phyloP scores from a whole-genome alignment of 2,113 vertebrate genomes.

The Melospiza georgiana region DNA sequence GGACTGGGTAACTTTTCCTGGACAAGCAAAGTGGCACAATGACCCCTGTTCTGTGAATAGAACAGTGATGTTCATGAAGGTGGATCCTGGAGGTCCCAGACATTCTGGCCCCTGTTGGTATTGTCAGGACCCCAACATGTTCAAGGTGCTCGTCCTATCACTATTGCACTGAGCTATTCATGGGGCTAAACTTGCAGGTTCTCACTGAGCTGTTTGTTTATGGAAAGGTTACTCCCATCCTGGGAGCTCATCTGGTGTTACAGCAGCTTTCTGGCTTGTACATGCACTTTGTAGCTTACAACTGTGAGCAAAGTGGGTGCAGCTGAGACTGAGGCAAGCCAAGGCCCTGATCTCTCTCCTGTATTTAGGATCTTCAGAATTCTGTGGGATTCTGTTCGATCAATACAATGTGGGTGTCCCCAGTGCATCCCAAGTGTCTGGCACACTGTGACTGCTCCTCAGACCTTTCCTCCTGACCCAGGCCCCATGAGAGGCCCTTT shows the following conservation, averaged over 20 bases:
- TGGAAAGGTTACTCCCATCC: not conserved
- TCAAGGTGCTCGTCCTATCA: not conserved
- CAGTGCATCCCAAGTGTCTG: not conserved
- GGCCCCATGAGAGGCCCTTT: not conserved
- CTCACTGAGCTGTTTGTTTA: not conserved
- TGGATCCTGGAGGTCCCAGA: not conserved
- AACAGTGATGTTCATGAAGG: rapidly evolving
- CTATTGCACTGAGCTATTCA: not conserved
- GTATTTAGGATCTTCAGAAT: not conserved
- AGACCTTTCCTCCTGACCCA: not conserved
- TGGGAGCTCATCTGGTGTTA: not conserved
- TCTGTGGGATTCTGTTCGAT: not conserved
- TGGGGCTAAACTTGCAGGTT: not conserved
- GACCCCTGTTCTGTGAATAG: not conserved
- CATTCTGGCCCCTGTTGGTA: not conserved
- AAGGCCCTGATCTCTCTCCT: not conserved
- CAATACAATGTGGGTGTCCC: not conserved
- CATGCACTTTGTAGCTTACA: not conserved
- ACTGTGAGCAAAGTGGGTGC: not conserved
- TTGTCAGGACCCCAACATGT: rapidly evolving
- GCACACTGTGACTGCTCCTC: not conserved
- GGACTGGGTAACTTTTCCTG: not conserved
- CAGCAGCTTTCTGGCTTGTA: not conserved
- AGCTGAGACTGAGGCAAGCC: not conserved
- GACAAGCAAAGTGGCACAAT: not conserved